Evolutionary conservation across 2,113 vertebrate species (phyloP).

Genomic region (Ceyx margarethae): DNA sequence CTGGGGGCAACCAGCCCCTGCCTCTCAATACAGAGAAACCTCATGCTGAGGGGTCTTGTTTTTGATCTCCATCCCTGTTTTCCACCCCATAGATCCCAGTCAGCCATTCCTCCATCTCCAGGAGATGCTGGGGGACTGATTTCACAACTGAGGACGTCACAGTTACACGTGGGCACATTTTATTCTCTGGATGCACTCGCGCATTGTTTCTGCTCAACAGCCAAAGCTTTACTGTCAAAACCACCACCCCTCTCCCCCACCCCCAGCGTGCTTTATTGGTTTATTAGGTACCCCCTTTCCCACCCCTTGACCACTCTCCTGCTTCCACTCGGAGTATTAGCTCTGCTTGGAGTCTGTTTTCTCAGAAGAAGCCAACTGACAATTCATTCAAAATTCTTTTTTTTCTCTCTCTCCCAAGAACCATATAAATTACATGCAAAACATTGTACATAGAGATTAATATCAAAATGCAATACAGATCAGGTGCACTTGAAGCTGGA

Average conservation of each 20-base stretch:
- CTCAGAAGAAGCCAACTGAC: constrained; percentile 50
- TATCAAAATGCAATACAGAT: constrained; percentile 78
- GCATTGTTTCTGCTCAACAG: constrained; percentile 69
- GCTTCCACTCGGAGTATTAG: constrained; percentile 25
- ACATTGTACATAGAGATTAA: constrained; percentile 81
- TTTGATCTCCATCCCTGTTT: not conserved
- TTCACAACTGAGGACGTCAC: constrained; percentile 6
- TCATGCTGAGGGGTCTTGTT: fast-evolving
- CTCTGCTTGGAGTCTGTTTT: constrained; percentile 40
- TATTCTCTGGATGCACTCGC: constrained; percentile 71
- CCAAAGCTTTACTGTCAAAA: constrained; percentile 74
- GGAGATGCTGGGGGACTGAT: not conserved
- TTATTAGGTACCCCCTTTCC: not conserved
- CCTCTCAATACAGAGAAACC: not conserved
- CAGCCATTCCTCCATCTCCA: not conserved
- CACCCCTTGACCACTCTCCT: not conserved
- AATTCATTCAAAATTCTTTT: constrained; percentile 42
- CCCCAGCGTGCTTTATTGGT: not conserved
- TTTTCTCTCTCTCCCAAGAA: constrained; percentile 39
- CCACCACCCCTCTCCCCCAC: not conserved
- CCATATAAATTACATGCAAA: constrained; percentile 84
- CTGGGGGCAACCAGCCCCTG: not conserved
- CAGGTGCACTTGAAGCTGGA: constrained; percentile 71
- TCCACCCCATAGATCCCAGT: fast-evolving
- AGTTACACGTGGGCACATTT: constrained; percentile 65